A percentile compares a stretch with the other conserved stretches of the same genome.
Evolutionary conservation across 2,888 invertebrate species (phyloP).

Genomic region (Euzophera pinguis): DNA sequence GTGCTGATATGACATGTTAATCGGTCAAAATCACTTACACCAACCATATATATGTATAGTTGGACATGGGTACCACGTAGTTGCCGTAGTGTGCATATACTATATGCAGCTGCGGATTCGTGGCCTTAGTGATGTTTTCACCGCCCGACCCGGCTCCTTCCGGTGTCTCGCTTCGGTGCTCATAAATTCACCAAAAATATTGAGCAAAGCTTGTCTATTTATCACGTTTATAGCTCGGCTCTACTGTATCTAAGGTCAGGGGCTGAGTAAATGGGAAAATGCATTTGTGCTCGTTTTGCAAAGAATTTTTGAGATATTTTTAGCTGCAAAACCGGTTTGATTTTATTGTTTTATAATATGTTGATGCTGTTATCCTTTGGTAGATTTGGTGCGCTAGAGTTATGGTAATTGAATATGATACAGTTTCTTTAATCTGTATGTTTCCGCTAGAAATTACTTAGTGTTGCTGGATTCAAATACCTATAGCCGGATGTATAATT

Average conservation of each 20-base stretch:
- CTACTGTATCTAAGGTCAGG: conserved; percentile 50
- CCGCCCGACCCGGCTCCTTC: conserved; percentile 45
- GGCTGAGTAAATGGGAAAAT: conserved; percentile 35
- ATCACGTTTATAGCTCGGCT: conserved; percentile 54
- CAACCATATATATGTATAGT: too few species aligned
- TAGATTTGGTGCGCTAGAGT: too few species aligned
- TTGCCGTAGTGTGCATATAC: not conserved
- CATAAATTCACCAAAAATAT: conserved; percentile 59
- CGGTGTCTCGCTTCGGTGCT: conserved; percentile 42
- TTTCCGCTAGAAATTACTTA: too few species aligned
- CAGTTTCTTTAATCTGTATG: too few species aligned
- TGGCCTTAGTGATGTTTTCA: conserved; percentile 61
- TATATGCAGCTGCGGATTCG: not conserved
- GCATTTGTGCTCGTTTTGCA: conserved; percentile 36
- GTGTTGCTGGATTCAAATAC: too few species aligned
- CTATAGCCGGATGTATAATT: too few species aligned
- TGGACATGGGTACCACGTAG: too few species aligned
- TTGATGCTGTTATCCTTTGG: too few species aligned
- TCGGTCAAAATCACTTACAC: too few species aligned
- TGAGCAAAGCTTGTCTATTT: conserved; percentile 58
- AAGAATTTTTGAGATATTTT: not conserved
- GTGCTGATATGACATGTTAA: too few species aligned
- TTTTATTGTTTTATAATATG: not conserved
- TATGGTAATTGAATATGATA: too few species aligned
- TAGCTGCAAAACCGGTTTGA: not conserved